Conservation (phyloP, 2,797 vertebrate species). For the Mormyrops boulengeri region DNA sequence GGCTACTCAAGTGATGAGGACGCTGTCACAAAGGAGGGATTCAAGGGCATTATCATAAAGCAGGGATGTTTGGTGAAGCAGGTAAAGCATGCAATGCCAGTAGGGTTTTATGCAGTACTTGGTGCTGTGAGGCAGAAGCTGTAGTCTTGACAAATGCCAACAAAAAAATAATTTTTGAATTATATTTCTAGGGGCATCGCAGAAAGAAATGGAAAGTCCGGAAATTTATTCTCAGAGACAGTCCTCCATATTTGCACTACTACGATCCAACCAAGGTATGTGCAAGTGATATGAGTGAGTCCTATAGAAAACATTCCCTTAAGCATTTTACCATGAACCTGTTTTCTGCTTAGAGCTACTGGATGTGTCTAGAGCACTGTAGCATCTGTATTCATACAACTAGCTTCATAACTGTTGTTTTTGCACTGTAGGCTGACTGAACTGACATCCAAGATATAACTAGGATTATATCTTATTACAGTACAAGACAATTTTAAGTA, state of each 20-base stretch:
- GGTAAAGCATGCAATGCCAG: conserved; percentile 50
- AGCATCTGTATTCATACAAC: neutral
- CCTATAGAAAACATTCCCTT: neutral
- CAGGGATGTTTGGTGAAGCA: conserved; percentile 92
- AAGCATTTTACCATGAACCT: neutral
- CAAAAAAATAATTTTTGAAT: neutral
- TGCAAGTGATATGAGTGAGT: neutral
- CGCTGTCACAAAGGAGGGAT: conserved; percentile 78
- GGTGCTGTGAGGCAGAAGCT: neutral
- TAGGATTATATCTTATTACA: neutral
- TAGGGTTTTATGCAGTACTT: neutral
- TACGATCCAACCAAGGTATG: conserved; percentile 88
- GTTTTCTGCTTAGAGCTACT: neutral
- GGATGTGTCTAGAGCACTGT: neutral
- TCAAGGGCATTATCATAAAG: conserved; percentile 84
- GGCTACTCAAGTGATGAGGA: conserved; percentile 95
- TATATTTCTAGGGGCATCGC: conserved; percentile 72
- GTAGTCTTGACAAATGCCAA: neutral
- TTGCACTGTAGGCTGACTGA: neutral
- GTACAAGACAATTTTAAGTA: neutral
- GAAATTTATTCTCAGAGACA: conserved; percentile 86
- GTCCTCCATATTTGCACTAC: conserved; percentile 90
- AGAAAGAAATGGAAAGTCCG: conserved; percentile 98
- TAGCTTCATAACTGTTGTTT: neutral
- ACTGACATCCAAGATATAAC: neutral